Evolutionary conservation across 2,113 vertebrate genomes (phyloP).

Genomic region (Donacobius atricapilla): DNA sequence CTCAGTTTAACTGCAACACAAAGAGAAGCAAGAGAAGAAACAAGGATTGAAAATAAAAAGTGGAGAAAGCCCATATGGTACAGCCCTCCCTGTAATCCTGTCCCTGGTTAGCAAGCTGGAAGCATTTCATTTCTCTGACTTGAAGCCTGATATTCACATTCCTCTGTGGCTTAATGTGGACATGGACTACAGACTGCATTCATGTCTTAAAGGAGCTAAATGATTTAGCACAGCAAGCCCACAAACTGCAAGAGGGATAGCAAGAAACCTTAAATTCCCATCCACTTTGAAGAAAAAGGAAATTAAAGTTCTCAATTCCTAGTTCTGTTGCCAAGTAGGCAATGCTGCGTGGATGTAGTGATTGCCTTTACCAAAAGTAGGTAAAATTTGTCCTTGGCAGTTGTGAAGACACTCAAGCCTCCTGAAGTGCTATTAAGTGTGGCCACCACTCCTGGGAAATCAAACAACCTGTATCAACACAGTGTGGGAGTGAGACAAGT

Average conservation of each 20-base stretch:
- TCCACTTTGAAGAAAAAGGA: background rate
- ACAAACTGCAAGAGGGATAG: background rate
- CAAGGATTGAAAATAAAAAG: background rate
- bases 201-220: background rate
- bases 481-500: accelerated
- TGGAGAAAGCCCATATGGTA: background rate
- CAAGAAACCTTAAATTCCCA: background rate
- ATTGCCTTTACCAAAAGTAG: background rate
- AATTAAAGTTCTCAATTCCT: background rate
- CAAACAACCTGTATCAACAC: background rate
- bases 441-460: background rate
- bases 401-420: background rate
- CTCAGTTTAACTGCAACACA: background rate
- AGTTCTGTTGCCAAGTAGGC: background rate
- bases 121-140: background rate
- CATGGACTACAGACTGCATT: background rate
- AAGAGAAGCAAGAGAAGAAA: background rate
- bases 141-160: background rate
- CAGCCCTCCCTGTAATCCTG: background rate
- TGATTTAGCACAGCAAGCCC: background rate
- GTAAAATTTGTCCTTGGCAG: background rate
- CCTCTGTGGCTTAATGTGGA: background rate
- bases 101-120: background rate
- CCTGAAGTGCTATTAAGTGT: background rate
- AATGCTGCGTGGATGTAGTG: background rate